These are phyloP conservation scores for Zelostemma sp. DNA, from an alignment of 1,140 invertebrate species.

Conservation along the genomic window DNA sequence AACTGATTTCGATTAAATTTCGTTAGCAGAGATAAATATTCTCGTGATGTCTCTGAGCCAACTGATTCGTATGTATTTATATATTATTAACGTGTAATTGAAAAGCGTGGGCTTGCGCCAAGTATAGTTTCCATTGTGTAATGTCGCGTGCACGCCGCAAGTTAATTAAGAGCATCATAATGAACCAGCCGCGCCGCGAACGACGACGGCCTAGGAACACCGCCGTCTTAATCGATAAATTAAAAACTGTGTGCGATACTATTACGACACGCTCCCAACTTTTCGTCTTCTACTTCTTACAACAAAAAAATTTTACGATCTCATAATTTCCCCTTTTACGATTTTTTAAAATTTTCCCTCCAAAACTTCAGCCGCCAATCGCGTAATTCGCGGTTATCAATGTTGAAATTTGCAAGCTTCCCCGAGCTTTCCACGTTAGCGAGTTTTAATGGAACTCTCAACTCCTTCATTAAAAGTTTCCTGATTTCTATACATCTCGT, in stretches of 20 bases:
- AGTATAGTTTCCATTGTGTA: conserved; percentile 59
- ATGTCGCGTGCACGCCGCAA: conserved; percentile 66
- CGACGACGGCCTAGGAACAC: conserved; percentile 59
- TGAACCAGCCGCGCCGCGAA: conserved; percentile 66
- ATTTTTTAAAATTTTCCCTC: no score
- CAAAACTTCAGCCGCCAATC: conserved; percentile 35
- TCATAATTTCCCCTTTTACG: conserved; percentile 8
- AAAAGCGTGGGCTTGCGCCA: conserved; percentile 58
- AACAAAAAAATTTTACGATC: conserved; percentile 18
- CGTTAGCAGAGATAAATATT: conserved; percentile 22
- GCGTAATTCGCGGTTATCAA: conserved; percentile 57
- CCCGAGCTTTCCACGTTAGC: conserved; percentile 14
- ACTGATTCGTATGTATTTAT: conserved; percentile 40
- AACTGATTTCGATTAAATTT: no score
- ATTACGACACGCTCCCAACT: conserved; percentile 24
- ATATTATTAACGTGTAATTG: conserved; percentile 68
- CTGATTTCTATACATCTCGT: conserved; percentile 13
- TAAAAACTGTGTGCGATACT: conserved; percentile 63
- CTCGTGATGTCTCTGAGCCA: conserved; percentile 24
- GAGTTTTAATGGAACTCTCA: conserved; percentile 27
- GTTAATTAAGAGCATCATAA: conserved; percentile 68
- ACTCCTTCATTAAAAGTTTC: conserved; percentile 41
- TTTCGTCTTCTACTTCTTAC: conserved; percentile 20
- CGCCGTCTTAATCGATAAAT: conserved; percentile 68
- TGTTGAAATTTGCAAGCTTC: conserved; percentile 27